A percentile compares a stretch with the other conserved stretches of the same genome.
Conservation (phyloP, 2,113 vertebrate genomes). For the Suricata suricatta region DNA sequence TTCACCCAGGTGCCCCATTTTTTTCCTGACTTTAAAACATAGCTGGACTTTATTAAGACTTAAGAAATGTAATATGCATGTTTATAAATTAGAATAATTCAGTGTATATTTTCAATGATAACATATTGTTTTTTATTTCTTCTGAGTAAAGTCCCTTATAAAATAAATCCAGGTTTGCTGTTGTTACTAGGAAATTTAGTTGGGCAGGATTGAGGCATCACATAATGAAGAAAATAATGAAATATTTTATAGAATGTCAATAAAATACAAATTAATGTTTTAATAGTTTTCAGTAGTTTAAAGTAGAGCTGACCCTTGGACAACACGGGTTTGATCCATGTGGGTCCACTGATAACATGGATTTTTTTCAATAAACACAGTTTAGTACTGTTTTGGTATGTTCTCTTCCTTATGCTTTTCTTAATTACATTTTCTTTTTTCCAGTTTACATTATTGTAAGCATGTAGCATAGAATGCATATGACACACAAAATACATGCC, state of each 20-base stretch:
- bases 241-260: not conserved
- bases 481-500: not conserved
- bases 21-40: not conserved
- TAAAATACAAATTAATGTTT: not conserved
- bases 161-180: not conserved
- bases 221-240: not conserved
- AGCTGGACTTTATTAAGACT: not conserved
- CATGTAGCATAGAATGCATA: not conserved
- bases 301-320: not conserved
- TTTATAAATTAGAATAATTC: not conserved
- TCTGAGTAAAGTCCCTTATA: not conserved
- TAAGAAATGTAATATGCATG: not conserved
- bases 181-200: not conserved
- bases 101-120: not conserved
- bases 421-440: not conserved
- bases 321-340: not conserved
- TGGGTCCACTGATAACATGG: not conserved
- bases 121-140: not conserved
- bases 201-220: not conserved
- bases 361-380: not conserved
- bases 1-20: too few relatives aligned
- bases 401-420: not conserved
- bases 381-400: not conserved
- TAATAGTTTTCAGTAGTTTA: not conserved
- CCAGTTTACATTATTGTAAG: not conserved